A percentile compares a stretch with the other conserved stretches of the same genome.
phyloP scores from a whole-genome alignment of 2,797 vertebrate species.

The Falco naumanni region DNA sequence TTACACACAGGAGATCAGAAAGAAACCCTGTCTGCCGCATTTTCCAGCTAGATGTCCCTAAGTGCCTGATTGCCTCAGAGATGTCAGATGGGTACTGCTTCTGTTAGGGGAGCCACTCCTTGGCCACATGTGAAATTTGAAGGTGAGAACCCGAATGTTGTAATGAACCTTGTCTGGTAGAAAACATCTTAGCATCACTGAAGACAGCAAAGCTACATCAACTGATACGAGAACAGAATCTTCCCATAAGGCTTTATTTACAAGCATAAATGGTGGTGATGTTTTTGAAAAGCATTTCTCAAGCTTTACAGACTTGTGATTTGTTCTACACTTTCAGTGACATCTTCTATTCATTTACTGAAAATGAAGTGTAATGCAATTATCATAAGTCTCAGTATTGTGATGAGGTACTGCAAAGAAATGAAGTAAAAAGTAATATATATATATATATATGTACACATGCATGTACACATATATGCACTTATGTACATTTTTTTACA shows the following conservation, averaged over 20 bases:
- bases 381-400: not conserved
- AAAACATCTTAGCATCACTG: not conserved
- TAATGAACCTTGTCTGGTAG: not conserved
- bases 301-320: not conserved
- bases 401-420: not conserved
- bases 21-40: not conserved
- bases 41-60: not conserved
- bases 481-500: not conserved
- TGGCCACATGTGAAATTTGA: not conserved
- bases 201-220: not conserved
- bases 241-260: not conserved
- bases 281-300: not conserved
- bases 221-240: not conserved
- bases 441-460: too few relatives aligned
- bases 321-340: not conserved
- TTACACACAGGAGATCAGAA: not conserved
- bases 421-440: not conserved
- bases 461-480: accelerated
- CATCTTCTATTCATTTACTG: not conserved
- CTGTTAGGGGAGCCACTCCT: not conserved
- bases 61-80: not conserved
- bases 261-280: not conserved
- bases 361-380: not conserved
- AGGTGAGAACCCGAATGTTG: not conserved
- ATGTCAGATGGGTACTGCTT: not conserved